phyloP scores from a whole-genome alignment of 1,140 invertebrate species.

The Drosophila punjabiensis region DNA sequence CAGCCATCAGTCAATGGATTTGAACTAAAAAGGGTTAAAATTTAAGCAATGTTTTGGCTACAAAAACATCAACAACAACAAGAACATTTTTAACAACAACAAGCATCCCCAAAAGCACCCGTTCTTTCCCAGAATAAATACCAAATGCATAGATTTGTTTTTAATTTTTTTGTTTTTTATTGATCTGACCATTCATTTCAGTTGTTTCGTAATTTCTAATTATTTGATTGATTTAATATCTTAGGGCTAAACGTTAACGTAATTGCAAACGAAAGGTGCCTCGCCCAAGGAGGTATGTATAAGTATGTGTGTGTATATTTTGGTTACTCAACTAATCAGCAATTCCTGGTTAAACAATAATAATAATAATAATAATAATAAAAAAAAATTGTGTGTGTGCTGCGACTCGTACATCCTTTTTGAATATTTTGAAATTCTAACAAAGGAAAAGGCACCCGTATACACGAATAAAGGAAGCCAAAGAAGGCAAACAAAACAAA shows the following conservation, averaged over 20 bases:
- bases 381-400: constrained; percentile 5
- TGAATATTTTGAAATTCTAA: not conserved
- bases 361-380: not conserved
- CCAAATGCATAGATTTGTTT: not conserved
- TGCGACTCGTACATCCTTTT: not conserved
- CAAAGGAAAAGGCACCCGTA: constrained; percentile 4
- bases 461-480: constrained; percentile 1
- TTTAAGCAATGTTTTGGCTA: too few relatives aligned
- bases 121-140: not conserved
- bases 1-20: too few relatives aligned
- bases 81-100: too few relatives aligned
- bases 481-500: constrained; percentile 39
- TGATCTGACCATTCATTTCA: constrained; percentile 14
- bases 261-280: constrained; percentile 42
- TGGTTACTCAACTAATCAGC: constrained; percentile 30
- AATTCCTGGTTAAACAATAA: constrained; percentile 9
- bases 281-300: constrained; percentile 14
- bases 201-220: constrained; percentile 20
- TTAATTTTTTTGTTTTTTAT: constrained; percentile 25
- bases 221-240: constrained; percentile 53
- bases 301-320: constrained; percentile 3
- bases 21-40: too few relatives aligned
- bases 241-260: constrained; percentile 36
- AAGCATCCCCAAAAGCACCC: too few relatives aligned
- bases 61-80: too few relatives aligned